These are phyloP conservation scores for Eumaeus atala DNA, from an alignment of 1,140 invertebrate genomes.

Conservation along the genomic window DNA sequence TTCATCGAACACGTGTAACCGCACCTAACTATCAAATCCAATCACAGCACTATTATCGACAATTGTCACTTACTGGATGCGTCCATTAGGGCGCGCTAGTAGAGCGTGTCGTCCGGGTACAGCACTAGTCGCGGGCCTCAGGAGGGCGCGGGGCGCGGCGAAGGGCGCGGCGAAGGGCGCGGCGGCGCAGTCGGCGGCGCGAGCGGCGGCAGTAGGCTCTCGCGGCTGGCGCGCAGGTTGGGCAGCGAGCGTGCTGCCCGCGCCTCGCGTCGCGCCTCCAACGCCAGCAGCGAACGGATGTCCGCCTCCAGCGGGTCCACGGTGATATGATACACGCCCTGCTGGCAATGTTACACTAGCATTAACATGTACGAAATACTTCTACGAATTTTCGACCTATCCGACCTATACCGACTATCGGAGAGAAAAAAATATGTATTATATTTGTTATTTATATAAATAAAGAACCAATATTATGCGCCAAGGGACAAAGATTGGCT, in stretches of 20 bases:
- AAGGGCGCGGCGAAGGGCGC: slow-evolving; percentile 16
- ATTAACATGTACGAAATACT: too few species aligned
- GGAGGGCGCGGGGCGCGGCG: slow-evolving; percentile 28
- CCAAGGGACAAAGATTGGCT: too few species aligned
- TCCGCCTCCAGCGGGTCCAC: slow-evolving; percentile 68
- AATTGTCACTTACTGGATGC: background rate
- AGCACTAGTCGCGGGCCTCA: slow-evolving; percentile 39
- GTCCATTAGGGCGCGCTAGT: slow-evolving; percentile 47
- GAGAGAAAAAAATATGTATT: too few species aligned
- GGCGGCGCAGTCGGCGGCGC: too few species aligned
- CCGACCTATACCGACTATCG: too few species aligned
- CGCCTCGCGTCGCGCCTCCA: slow-evolving; percentile 72
- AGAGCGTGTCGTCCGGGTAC: slow-evolving; percentile 57
- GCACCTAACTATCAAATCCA: background rate
- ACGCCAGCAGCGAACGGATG: slow-evolving; percentile 69
- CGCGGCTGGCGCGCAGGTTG: slow-evolving; percentile 79
- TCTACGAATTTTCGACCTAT: too few species aligned
- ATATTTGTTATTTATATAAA: too few species aligned
- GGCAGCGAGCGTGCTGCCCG: slow-evolving; percentile 76
- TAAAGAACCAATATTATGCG: too few species aligned
- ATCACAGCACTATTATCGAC: background rate
- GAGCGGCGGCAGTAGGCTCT: slow-evolving; percentile 75
- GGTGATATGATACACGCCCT: slow-evolving; percentile 59
- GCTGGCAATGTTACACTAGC: too few species aligned
- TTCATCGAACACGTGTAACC: background rate